Evolutionary conservation across 2,888 invertebrate species (phyloP).

Genomic region (Oeneis ivallda): DNA sequence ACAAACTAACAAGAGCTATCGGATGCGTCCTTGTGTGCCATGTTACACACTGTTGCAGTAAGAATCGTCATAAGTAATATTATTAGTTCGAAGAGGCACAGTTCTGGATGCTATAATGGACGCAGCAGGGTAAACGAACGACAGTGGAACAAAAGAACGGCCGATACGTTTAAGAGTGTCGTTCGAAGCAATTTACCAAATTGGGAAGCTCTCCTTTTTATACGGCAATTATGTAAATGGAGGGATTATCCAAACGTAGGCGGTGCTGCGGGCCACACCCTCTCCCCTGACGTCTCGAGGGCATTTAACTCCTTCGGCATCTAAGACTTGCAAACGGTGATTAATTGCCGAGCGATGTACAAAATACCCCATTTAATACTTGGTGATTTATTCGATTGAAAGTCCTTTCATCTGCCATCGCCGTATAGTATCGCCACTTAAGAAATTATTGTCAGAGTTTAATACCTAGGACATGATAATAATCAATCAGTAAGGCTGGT

Average conservation of each 20-base stretch:
- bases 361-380: slow-evolving; percentile 58
- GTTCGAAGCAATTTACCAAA: slow-evolving; percentile 80
- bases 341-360: slow-evolving; percentile 66
- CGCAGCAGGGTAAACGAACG: background rate
- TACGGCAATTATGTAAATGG: slow-evolving; percentile 83
- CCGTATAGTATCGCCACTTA: background rate
- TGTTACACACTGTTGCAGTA: no score
- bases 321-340: slow-evolving; percentile 74
- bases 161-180: slow-evolving; percentile 65
- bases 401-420: slow-evolving; percentile 38
- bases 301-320: slow-evolving; percentile 62
- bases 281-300: slow-evolving; percentile 68
- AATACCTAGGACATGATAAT: background rate
- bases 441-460: slow-evolving; percentile 3
- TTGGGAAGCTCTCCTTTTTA: slow-evolving; percentile 81
- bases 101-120: background rate
- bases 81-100: no score
- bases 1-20: no score
- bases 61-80: no score
- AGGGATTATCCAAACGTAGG: slow-evolving; percentile 78
- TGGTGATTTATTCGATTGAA: slow-evolving; percentile 74
- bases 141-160: slow-evolving; percentile 39
- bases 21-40: no score
- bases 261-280: slow-evolving; percentile 73
- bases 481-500: background rate